These are phyloP conservation scores for Eciton burchellii DNA, from an alignment of 1,140 invertebrate genomes.

Conservation along the genomic window DNA sequence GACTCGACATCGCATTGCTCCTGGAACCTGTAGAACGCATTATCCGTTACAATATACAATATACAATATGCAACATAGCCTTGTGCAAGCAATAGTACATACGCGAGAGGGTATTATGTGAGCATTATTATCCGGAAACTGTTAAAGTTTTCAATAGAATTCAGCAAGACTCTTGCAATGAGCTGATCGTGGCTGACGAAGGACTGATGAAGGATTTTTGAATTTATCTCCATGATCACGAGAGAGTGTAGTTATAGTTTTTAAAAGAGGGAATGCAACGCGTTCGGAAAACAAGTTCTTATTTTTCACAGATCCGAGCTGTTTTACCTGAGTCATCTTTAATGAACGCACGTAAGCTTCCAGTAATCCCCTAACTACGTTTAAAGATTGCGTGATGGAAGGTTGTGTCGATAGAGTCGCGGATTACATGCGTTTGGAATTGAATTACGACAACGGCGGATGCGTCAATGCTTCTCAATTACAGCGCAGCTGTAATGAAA, in stretches of 20 bases:
- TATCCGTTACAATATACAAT: not conserved
- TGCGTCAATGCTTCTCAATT: constrained; percentile 17
- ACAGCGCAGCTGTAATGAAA: constrained; percentile 29
- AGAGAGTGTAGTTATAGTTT: not conserved
- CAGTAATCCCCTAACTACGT: not conserved
- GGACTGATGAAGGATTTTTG: not conserved
- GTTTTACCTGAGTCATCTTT: constrained; percentile 16
- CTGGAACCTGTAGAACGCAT: constrained; percentile 16
- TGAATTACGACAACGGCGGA: constrained; percentile 20
- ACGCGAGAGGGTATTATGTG: too few relatives aligned
- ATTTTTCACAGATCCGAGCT: not conserved
- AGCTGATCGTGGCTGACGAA: not conserved
- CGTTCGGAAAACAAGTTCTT: not conserved
- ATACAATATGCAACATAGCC: not conserved
- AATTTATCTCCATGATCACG: not conserved
- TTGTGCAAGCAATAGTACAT: too few relatives aligned
- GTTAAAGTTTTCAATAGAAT: too few relatives aligned
- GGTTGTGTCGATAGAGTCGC: not conserved
- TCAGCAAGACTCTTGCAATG: too few relatives aligned
- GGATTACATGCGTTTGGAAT: constrained; percentile 36
- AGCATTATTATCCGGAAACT: too few relatives aligned
- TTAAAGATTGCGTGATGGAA: constrained; percentile 29
- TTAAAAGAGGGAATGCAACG: not conserved
- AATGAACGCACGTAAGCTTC: constrained; percentile 22
- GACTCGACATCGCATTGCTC: not conserved